These are phyloP conservation scores for Carlito syrichta DNA, from an alignment of 2,113 vertebrate species.

Conservation along the genomic window DNA sequence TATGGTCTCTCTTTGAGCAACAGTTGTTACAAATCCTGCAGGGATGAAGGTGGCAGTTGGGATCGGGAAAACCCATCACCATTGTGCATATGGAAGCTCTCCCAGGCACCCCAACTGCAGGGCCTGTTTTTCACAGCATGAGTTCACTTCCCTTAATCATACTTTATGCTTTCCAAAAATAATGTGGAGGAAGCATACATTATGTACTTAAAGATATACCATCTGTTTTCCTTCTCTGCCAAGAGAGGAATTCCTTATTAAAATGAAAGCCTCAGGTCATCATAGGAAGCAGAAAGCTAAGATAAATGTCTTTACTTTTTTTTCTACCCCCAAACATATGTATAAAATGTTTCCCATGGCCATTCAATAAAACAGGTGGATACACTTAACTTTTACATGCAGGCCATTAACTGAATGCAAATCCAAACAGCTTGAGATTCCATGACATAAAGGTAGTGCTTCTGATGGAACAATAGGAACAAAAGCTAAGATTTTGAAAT, in stretches of 20 bases:
- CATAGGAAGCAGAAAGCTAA: background rate
- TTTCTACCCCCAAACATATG: background rate
- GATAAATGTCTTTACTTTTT: conserved; percentile 55
- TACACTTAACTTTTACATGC: conserved; percentile 48
- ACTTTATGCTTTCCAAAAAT: conserved; percentile 60
- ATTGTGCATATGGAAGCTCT: conserved; percentile 37
- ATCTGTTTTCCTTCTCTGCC: conserved; percentile 65
- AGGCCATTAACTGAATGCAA: background rate
- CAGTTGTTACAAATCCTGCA: background rate
- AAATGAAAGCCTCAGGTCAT: conserved; percentile 70
- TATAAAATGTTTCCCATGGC: background rate
- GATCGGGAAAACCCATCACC: conserved; percentile 54
- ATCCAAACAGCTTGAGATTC: background rate
- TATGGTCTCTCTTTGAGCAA: conserved; percentile 7
- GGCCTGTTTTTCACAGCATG: conserved; percentile 51
- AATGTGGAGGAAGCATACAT: conserved; percentile 53
- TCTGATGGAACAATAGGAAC: background rate
- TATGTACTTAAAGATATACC: conserved; percentile 38
- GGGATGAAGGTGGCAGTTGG: conserved; percentile 25
- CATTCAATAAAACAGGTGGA: conserved; percentile 50
- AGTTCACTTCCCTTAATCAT: conserved; percentile 71
- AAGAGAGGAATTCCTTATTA: conserved; percentile 56
- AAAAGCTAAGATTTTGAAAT: background rate
- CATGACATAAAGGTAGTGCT: background rate
- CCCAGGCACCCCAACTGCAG: conserved; percentile 24